Evolutionary conservation across 1,140 invertebrate genomes (phyloP).

Genomic region (Caenorhabditis remanei): DNA sequence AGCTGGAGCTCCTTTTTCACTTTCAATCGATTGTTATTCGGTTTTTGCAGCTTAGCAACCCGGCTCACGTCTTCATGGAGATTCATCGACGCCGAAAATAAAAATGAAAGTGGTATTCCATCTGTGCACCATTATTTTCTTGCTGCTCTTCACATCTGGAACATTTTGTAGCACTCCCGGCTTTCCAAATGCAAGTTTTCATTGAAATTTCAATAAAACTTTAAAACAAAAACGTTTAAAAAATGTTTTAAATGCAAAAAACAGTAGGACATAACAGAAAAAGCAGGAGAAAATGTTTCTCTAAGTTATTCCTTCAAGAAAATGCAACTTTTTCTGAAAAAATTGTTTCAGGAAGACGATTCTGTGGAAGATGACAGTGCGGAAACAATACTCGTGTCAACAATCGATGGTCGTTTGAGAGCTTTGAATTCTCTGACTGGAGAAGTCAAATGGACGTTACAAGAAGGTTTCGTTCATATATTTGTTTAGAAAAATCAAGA

Average conservation of each 20-base stretch:
- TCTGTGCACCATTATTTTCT: constrained; percentile 15
- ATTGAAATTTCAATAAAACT: not conserved
- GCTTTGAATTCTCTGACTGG: constrained; percentile 88
- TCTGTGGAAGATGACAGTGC: not conserved
- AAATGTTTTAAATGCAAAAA: not conserved
- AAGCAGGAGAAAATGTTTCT: too few species aligned
- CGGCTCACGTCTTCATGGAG: not conserved
- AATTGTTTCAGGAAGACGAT: not conserved
- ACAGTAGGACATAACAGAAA: not conserved
- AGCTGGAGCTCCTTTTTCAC: not conserved
- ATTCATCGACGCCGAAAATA: not conserved
- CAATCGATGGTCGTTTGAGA: constrained; percentile 89
- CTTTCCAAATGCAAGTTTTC: constrained; percentile 4
- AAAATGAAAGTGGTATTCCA: constrained; percentile 4
- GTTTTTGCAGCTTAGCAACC: constrained; percentile 9
- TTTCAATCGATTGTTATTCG: not conserved
- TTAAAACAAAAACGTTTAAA: not conserved
- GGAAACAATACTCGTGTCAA: constrained; percentile 85
- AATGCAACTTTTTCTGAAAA: too few species aligned
- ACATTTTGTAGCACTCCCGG: not conserved
- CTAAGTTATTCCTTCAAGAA: too few species aligned
- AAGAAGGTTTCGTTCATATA: constrained; percentile 84
- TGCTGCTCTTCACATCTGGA: not conserved
- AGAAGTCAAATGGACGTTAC: constrained; percentile 88
- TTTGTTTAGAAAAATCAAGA: constrained; percentile 74